Base-by-base conservation (phyloP, 2,888 invertebrate genomes). In the Punctoribates punctum region DNA sequence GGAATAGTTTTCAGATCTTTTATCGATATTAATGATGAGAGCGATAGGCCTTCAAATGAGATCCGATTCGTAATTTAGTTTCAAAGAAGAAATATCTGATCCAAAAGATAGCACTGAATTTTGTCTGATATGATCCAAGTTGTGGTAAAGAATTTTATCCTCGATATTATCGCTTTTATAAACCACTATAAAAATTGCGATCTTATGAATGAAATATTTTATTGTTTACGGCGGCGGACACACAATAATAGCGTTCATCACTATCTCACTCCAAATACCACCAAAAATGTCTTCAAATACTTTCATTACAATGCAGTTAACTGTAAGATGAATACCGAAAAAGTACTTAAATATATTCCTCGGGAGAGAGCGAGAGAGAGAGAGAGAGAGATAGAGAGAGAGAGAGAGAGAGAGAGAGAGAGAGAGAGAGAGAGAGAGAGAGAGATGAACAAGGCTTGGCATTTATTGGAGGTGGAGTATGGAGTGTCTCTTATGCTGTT, bases 361-460 rank as follows among this genome's bases (percentile, higher is more conserved):
- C 8, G 38, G 6, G 67, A 38, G 67, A 67, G 67, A 67, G 67
- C 34, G 67, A 67, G 67, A 67, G 67, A 67, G 67, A 67, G 67
- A 67, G 67, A 67, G 67, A 67, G 67, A 67, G 67, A 67, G 67
- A 67, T 34, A 67, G 67, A 67, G 65, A 65, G 65, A 65, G 65
- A 65, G 65, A 67, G 67, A 67, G 67, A 67, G 67, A 67, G 67
- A 67, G 67, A 38, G 38, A 29, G 29, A 65, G 27, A 23, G 34
- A 38, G 38, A 60, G 60, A 60, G n/a, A n/a, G 60, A 60, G 60
- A 23, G n/a, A 23, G 23, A 23, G n/a, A 60, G n/a, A 23, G n/a
- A 60, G 60, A 23, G 23, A 23, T 67, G 34, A 29, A 67, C 67
- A 67, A 67, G 67, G 67, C 67, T 67, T 67, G 67, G 67, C 67